Conservation (phyloP, 2,797 vertebrate species). For the Iguana delicatissima region DNA sequence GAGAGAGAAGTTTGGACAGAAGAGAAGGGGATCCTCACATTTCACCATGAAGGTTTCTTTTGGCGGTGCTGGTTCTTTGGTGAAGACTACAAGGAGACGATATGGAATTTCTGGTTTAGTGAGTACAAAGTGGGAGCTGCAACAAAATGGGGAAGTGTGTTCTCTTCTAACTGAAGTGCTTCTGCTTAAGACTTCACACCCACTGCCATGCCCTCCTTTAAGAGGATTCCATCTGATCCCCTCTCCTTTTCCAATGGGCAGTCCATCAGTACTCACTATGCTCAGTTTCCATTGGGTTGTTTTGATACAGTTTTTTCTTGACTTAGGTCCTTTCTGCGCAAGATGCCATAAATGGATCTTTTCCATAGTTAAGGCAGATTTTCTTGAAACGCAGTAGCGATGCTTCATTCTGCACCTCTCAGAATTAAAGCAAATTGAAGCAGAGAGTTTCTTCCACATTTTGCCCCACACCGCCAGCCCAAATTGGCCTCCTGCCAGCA, state of each 20-base stretch:
- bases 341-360: too few species aligned
- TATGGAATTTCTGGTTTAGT: conserved; percentile 90
- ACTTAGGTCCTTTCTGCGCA: too few species aligned
- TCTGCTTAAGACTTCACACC: neutral
- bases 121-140: conserved; percentile 26
- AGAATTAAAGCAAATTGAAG: too few species aligned
- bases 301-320: too few species aligned
- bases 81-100: conserved; percentile 77
- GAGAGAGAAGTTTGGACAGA: neutral
- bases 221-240: neutral
- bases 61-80: conserved; percentile 87
- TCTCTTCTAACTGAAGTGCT: neutral
- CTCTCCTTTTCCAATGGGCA: neutral
- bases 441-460: too few species aligned
- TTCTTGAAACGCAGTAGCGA: too few species aligned
- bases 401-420: too few species aligned
- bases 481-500: too few species aligned
- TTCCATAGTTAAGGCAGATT: too few species aligned
- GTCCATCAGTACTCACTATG: neutral
- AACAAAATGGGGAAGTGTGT: neutral
- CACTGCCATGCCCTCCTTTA: neutral
- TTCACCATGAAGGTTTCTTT: conserved; percentile 92
- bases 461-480: too few species aligned
- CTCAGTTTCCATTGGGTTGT: too few species aligned
- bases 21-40: conserved; percentile 64